Evolutionary conservation across 2,113 vertebrate species (phyloP).

Genomic region (Sceloporus undulatus): DNA sequence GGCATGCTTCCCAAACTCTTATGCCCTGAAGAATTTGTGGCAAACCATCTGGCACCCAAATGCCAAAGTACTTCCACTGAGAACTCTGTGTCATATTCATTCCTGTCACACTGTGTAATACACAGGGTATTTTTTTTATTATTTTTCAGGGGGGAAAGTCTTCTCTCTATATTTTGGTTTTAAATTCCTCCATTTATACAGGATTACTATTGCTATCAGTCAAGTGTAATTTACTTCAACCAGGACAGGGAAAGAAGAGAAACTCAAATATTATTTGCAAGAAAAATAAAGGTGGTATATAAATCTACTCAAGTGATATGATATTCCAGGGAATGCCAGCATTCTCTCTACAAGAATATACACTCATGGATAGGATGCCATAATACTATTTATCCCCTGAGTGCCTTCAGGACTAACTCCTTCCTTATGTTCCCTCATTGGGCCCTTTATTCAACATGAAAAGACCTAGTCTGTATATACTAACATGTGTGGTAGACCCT

Average conservation of each 20-base stretch:
- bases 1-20: conserved; percentile 42
- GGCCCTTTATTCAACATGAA: neutral
- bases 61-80: conserved; percentile 19
- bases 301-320: neutral
- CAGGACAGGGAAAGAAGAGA: neutral
- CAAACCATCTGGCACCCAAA: conserved; percentile 44
- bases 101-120: neutral
- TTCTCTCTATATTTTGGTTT: neutral
- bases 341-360: neutral
- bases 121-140: conserved; percentile 17
- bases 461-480: neutral
- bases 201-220: conserved; percentile 30
- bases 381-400: neutral
- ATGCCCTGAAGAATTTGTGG: neutral
- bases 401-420: neutral
- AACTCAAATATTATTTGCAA: neutral
- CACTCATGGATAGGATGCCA: neutral
- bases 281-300: neutral
- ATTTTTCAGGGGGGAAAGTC: neutral
- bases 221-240: conserved; percentile 27
- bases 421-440: neutral
- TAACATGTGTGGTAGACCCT: too few species aligned
- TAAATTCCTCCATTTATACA: neutral
- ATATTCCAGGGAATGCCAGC: neutral
- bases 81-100: neutral